Conservation (phyloP, 2,797 vertebrate species). For the Nannoperca obscura region DNA sequence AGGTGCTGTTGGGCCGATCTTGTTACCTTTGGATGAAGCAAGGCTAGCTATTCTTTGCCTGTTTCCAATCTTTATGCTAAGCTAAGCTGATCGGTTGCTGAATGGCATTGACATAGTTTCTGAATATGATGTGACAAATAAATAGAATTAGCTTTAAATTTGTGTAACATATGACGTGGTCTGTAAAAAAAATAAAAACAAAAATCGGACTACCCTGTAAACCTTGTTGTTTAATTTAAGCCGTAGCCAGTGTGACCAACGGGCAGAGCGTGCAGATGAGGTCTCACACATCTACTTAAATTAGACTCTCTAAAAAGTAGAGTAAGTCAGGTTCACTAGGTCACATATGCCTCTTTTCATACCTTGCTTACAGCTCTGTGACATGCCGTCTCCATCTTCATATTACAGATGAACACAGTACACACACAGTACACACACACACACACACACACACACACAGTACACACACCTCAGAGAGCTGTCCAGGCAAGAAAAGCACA, state of each 20-base stretch:
- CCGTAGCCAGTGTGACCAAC: not conserved
- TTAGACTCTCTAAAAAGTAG: not conserved
- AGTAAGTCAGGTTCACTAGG: not conserved
- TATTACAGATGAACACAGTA: constrained; percentile 5
- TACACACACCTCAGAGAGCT: constrained; percentile 92
- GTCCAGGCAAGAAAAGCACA: constrained; percentile 91
- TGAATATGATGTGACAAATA: not conserved
- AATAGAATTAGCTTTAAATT: not conserved
- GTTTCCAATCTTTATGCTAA: not conserved
- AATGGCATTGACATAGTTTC: not conserved
- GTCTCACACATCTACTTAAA: not conserved
- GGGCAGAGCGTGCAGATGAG: not conserved
- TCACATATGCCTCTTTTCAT: constrained; percentile 8
- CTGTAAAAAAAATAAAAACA: not conserved
- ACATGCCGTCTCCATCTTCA: not conserved
- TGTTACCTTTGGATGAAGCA: no score
- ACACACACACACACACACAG: not conserved
- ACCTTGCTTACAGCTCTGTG: not conserved
- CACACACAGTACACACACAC: not conserved
- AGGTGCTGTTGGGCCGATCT: no score
- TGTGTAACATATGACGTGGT: not conserved
- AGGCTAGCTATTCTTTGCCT: no score
- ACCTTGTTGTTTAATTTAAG: not conserved
- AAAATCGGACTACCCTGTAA: not conserved
- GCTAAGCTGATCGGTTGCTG: not conserved